Base-by-base conservation (phyloP, 1,140 invertebrate genomes). In the Papilio polyxenes region DNA sequence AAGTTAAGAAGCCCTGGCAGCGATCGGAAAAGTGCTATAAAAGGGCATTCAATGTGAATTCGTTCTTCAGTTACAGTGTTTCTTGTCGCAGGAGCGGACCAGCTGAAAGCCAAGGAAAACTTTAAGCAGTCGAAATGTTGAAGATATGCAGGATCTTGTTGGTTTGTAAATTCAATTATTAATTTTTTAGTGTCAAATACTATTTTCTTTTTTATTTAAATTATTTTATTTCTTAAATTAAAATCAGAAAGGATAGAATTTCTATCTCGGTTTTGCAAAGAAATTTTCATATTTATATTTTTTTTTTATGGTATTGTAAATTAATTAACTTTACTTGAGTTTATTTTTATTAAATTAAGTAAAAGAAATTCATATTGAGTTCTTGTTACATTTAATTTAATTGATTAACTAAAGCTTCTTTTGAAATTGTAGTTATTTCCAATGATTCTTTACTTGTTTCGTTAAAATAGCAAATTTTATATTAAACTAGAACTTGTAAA, bases 1-100 rank as follows among this genome's bases (percentile, higher is more conserved):
- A 84, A 83, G 75, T 86, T 89, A 85, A 85, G 49, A 76, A 85
- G 83, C 85, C 85, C 89, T 88, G 87, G 80, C 81, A 74, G 20
- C 44, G 56, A 86, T 85, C 87, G 51, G 81, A 82, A 84, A 83
- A 83, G 78, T 80, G 75, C 86, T 90, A 90, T 90, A 90, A 85
- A 90, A 90, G 87, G 83, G 31, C 83, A 85, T 87, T 85, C 85
- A 85, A 83, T 74, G 80, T 51, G 81, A 74, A 80, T 86, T 87
- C 65, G 82, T 86, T 84, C 84, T 85, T 83, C 85, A 88, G 87
- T 88, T 40, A 69, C 72, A 82, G 82, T 51, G 77, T 80, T 83
- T 80, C 80, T 48, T 82, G 82, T 82, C 72, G 78, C 76, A 74
- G 69, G 82, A 79, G 65, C 37, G 31, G 23, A 37, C 31, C 37